Percentiles rank a stretch among this genome's conserved stretches.
phyloP scores from a whole-genome alignment of 2,113 vertebrate genomes.

The Nymphicus hollandicus region DNA sequence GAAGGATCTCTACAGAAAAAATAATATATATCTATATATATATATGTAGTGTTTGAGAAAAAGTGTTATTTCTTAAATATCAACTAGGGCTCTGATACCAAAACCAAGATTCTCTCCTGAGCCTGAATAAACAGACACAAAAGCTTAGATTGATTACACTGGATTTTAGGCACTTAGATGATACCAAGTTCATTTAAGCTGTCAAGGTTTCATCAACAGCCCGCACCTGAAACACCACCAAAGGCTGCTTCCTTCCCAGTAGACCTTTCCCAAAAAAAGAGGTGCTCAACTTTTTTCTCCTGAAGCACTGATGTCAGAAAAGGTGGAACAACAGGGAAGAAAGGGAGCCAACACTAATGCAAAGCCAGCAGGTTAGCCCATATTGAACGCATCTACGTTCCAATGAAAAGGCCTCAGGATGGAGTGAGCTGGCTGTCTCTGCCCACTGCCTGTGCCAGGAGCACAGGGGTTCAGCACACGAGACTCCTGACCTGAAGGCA shows the following conservation, averaged over 20 bases:
- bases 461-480: background rate
- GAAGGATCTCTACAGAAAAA: background rate
- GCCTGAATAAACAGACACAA: background rate
- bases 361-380: background rate
- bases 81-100: background rate
- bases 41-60: background rate
- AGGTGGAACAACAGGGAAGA: background rate
- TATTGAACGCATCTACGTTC: fast-evolving
- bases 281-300: background rate
- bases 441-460: background rate
- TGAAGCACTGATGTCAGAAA: background rate
- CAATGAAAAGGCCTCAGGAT: background rate
- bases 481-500: background rate
- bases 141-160: background rate
- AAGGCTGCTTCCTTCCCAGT: background rate
- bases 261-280: background rate
- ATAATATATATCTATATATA: background rate
- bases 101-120: background rate
- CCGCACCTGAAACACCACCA: background rate
- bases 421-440: background rate
- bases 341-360: background rate
- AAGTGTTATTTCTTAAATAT: background rate
- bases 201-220: background rate
- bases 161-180: background rate
- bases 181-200: background rate